Evolutionary conservation across 2,888 invertebrate species (phyloP).

Genomic region (Yponomeuta plumbellus): DNA sequence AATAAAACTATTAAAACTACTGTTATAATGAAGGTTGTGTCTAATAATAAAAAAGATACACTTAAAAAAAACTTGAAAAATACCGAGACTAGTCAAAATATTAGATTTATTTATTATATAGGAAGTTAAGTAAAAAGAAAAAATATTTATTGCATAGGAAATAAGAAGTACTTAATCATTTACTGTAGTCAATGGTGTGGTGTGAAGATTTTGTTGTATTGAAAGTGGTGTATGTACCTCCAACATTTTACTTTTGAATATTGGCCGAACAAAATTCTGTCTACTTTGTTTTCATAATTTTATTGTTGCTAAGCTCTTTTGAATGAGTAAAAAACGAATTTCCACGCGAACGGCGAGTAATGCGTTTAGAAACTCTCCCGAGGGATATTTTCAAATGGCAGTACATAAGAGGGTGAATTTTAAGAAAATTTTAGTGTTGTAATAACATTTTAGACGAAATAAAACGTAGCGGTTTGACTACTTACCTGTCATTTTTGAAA

Average conservation of each 20-base stretch:
- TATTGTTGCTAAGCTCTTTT: conserved; percentile 6
- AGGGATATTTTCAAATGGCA: not conserved
- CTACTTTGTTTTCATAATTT: not conserved
- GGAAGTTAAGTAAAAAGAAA: conserved; percentile 62
- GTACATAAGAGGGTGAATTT: conserved; percentile 2
- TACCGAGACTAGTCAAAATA: conserved; percentile 57
- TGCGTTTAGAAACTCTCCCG: not conserved
- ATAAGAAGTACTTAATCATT: conserved; percentile 65
- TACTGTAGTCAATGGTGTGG: conserved; percentile 50
- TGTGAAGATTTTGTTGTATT: conserved; percentile 14
- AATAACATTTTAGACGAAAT: conserved; percentile 12
- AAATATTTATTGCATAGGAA: conserved; percentile 70
- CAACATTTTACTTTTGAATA: conserved; percentile 4
- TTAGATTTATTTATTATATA: conserved; percentile 69
- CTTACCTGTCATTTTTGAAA: conserved; percentile 60
- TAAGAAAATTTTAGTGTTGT: conserved; percentile 16
- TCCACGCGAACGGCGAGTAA: not conserved
- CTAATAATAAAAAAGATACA: conserved; percentile 65
- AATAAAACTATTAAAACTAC: conserved; percentile 49
- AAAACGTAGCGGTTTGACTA: conserved; percentile 14
- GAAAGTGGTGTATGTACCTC: not conserved
- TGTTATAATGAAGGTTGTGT: conserved; percentile 71
- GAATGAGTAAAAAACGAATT: conserved; percentile 13
- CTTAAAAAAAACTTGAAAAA: conserved; percentile 47
- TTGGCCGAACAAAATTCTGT: conserved; percentile 3